A percentile compares a stretch with the other conserved stretches of the same genome.
These are phyloP conservation scores for Poeciliopsis paucimaculata DNA, from an alignment of 2,797 vertebrate genomes.

Conservation along the genomic window DNA sequence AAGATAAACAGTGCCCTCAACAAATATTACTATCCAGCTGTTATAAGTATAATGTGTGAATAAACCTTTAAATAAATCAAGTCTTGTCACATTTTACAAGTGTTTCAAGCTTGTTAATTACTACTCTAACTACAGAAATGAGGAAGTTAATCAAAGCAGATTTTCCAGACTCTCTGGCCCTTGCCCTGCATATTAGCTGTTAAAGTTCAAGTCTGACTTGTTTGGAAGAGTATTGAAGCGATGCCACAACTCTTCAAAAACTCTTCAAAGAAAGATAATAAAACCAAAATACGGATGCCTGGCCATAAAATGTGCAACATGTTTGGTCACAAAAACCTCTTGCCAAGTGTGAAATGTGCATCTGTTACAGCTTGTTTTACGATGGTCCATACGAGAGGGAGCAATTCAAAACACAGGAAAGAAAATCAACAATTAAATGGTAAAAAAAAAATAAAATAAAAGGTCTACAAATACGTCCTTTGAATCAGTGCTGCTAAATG, in stretches of 20 bases:
- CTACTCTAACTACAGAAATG: background rate
- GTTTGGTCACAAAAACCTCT: background rate
- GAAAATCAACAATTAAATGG: background rate
- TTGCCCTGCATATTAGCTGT: background rate
- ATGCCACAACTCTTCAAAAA: background rate
- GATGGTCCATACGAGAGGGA: background rate
- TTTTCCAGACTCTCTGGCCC: background rate
- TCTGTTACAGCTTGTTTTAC: background rate
- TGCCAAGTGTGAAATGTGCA: background rate
- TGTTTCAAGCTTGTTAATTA: background rate
- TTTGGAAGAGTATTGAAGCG: background rate
- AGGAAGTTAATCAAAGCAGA: background rate
- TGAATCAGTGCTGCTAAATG: background rate
- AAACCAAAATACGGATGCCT: background rate
- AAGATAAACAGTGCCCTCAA: background rate
- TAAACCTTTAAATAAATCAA: background rate
- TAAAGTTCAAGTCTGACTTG: background rate
- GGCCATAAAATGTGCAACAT: background rate
- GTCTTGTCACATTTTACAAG: background rate
- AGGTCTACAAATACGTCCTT: background rate
- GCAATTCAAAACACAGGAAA: background rate
- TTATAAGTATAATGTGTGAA: background rate
- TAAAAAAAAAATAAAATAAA: background rate
- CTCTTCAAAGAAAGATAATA: background rate
- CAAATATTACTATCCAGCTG: background rate